Evolutionary conservation across 2,797 vertebrate species (phyloP), one percentile per base, ranked within the genome.

Genomic region (Acipenser transmontanus): DNA sequence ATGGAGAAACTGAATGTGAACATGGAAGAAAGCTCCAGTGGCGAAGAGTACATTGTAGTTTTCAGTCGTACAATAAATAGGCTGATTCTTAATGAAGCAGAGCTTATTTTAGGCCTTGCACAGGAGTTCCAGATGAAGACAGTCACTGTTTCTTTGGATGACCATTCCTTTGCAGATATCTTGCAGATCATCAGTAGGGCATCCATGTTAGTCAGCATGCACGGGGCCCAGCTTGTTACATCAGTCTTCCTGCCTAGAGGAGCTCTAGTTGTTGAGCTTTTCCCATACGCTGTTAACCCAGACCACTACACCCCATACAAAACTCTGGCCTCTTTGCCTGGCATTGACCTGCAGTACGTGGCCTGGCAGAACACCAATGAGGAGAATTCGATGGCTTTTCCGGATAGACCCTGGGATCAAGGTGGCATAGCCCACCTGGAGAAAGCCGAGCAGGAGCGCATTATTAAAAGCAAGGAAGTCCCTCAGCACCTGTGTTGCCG

Each of bases 261-360:
- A 51, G 93, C 96, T 1, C 76, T 82, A 0, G 91, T 98, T 66
- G 91, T 99, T 6, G 97, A 99, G 72, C 91, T 99, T 11, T 99
- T 96, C 67, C 97, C 97, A 0, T 99, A 94, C 1, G 96, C 92
- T 0, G 88, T 99, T 68, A 98, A 97, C 73, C 94, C 97, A 0
- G 96, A 99, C 49, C 97, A 99, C 78, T 99, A 99, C 71, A 95
- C 93, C 0, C 97, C 97, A 0, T 99, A 99, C 63, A 98, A 92
- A 89, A 98, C 96, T 0, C 82, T 99, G 59, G 86, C 94, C 65
- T 89, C 84, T 0, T 91, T 99, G 73, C 96, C 95, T 6, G 93
- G 94, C 78, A 99, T 99, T 93, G 97, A 96, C 76, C 91, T 99
- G 62, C 94, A 96, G 71, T 99, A 99, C n/a, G 77, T 95, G 9